Conservation (phyloP, 1,140 invertebrate genomes). For the Zophobas morio region DNA sequence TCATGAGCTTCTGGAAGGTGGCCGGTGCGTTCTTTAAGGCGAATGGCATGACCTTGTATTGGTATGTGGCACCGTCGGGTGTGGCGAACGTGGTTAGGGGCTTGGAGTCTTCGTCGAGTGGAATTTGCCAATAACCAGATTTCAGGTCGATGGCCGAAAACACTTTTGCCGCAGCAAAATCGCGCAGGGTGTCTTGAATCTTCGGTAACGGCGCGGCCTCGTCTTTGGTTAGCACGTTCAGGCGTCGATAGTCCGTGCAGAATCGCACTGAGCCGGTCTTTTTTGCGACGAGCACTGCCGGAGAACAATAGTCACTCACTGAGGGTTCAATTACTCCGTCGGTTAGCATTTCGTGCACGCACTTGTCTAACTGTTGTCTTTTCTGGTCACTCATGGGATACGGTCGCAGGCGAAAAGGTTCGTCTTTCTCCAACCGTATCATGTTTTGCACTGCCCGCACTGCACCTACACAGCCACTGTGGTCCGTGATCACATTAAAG, state of each 20-base stretch:
- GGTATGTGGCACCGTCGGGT: too few relatives aligned
- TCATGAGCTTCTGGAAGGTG: too few relatives aligned
- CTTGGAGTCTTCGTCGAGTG: too few relatives aligned
- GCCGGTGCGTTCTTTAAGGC: too few relatives aligned
- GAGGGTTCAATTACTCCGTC: slow-evolving; percentile 33
- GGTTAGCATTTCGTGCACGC: slow-evolving; percentile 49
- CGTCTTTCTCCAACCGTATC: background rate
- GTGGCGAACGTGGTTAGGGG: too few relatives aligned
- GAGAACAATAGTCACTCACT: slow-evolving; percentile 31
- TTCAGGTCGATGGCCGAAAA: too few relatives aligned
- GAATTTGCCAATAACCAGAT: too few relatives aligned
- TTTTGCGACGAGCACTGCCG: slow-evolving; percentile 50
- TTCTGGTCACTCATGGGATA: background rate
- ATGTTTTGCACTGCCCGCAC: background rate
- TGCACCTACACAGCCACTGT: background rate
- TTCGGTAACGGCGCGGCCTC: slow-evolving; percentile 59
- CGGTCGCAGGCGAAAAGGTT: background rate
- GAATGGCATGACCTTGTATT: too few relatives aligned
- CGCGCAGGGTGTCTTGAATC: too few relatives aligned
- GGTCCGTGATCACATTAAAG: background rate
- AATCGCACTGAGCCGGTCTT: slow-evolving; percentile 55
- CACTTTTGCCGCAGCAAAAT: too few relatives aligned
- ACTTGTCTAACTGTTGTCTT: background rate
- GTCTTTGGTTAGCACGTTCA: slow-evolving; percentile 67
- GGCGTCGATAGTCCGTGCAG: slow-evolving; percentile 58